These are phyloP conservation scores for Argyresthia albistria DNA, from an alignment of 2,888 invertebrate genomes.

Conservation along the genomic window DNA sequence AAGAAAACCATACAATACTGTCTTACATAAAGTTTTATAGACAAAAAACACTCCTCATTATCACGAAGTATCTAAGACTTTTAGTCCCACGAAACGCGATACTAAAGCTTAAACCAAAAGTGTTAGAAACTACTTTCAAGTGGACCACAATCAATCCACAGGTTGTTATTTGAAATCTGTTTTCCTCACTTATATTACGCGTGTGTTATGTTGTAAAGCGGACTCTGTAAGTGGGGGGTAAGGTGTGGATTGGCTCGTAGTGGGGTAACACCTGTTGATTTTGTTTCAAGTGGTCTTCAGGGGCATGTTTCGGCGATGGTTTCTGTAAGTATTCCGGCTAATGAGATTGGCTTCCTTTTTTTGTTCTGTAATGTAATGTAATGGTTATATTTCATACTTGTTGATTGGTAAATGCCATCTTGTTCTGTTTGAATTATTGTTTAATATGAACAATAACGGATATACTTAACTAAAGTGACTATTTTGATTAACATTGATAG, in stretches of 20 bases:
- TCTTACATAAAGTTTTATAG: too few relatives aligned
- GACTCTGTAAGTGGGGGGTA: conserved; percentile 38
- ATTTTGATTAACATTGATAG: too few relatives aligned
- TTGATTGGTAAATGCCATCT: too few relatives aligned
- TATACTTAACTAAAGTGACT: too few relatives aligned
- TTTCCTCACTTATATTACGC: conserved; percentile 17
- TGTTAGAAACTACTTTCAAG: not conserved
- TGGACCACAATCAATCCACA: conserved; percentile 28
- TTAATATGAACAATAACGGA: too few relatives aligned
- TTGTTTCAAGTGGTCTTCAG: conserved; percentile 31
- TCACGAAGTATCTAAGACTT: too few relatives aligned
- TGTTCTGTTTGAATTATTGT: too few relatives aligned
- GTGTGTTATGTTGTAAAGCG: conserved; percentile 32
- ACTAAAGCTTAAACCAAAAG: not conserved
- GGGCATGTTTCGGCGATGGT: conserved; percentile 57
- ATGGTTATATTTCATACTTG: too few relatives aligned
- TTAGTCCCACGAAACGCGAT: not conserved
- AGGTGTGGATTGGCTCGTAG: conserved; percentile 43
- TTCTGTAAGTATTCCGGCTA: not conserved
- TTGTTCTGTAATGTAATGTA: not conserved
- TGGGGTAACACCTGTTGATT: conserved; percentile 65
- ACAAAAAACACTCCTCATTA: too few relatives aligned
- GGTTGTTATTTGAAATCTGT: conserved; percentile 36
- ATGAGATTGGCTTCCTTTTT: not conserved
- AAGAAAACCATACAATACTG: not conserved